Evolutionary conservation across 2,113 vertebrate genomes (phyloP).

Genomic region (Ciconia maguari): DNA sequence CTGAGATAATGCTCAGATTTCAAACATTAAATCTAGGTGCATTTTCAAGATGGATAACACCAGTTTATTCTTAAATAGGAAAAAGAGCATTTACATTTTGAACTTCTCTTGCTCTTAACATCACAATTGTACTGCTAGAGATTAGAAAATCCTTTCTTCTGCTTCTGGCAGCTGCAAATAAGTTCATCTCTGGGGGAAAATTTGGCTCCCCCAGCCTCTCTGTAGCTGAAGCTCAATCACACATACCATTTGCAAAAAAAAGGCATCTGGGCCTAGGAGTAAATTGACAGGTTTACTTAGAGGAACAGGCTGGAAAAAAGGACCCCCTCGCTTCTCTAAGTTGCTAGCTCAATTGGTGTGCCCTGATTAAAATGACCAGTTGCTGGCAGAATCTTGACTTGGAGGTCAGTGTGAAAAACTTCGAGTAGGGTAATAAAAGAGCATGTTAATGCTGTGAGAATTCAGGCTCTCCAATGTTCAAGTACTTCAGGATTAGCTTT

Average conservation of each 20-base stretch:
- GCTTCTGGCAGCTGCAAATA: neutral
- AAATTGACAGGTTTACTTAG: neutral
- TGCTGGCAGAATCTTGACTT: neutral
- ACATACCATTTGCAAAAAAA: neutral
- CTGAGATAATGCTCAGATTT: neutral
- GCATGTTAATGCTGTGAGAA: neutral
- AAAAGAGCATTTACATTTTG: neutral
- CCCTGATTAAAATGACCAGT: neutral
- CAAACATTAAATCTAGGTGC: neutral
- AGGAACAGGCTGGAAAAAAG: neutral
- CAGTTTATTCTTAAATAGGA: neutral
- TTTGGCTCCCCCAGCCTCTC: neutral
- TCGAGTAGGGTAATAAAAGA: neutral
- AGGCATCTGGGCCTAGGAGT: neutral
- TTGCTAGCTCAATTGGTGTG: neutral
- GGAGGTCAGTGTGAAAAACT: neutral
- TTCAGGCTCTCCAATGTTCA: neutral
- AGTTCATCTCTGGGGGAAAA: neutral
- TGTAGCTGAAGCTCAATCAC: neutral
- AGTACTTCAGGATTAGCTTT: neutral
- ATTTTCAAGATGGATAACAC: neutral
- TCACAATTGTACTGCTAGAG: neutral
- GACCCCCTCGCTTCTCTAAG: neutral
- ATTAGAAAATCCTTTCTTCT: neutral
- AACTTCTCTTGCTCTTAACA: neutral